A percentile compares a stretch with the other conserved stretches of the same genome.
Evolutionary conservation across 2,797 vertebrate genomes (phyloP).

Genomic region (Girardinus metallicus): DNA sequence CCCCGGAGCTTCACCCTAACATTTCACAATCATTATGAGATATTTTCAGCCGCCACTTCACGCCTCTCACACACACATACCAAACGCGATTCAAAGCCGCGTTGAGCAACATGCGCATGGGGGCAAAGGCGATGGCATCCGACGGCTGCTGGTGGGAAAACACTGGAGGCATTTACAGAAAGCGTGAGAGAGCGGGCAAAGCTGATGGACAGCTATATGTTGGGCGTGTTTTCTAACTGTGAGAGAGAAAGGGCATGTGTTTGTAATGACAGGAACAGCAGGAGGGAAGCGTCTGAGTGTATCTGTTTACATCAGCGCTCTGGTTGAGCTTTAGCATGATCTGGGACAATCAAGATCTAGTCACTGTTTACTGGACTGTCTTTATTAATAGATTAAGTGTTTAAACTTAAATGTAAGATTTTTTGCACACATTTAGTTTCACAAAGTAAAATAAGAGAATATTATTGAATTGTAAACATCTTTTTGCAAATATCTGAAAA

Average conservation of each 20-base stretch:
- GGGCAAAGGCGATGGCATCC: constrained; percentile 24
- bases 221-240: constrained; percentile 23
- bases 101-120: constrained; percentile 26
- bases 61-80: constrained; percentile 47
- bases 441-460: not conserved
- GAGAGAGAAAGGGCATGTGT: constrained; percentile 1
- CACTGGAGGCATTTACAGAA: constrained; percentile 13
- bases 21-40: constrained; percentile 68
- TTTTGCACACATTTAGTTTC: not conserved
- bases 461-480: not conserved
- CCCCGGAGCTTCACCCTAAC: constrained; percentile 66
- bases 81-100: constrained; percentile 22
- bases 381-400: not conserved
- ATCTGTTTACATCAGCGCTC: not conserved
- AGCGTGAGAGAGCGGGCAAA: constrained; percentile 9
- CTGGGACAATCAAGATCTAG: not conserved
- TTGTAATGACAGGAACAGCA: not conserved
- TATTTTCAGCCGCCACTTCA: constrained; percentile 66
- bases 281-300: not conserved
- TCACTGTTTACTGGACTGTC: not conserved
- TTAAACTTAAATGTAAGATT: not conserved
- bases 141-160: constrained; percentile 6
- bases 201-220: constrained; percentile 9
- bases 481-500: not conserved
- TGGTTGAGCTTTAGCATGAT: not conserved